Percentiles rank a stretch among this genome's conserved stretches.
phyloP scores from a whole-genome alignment of 92 coral and sea anemone species.

The Montipora capitata region DNA sequence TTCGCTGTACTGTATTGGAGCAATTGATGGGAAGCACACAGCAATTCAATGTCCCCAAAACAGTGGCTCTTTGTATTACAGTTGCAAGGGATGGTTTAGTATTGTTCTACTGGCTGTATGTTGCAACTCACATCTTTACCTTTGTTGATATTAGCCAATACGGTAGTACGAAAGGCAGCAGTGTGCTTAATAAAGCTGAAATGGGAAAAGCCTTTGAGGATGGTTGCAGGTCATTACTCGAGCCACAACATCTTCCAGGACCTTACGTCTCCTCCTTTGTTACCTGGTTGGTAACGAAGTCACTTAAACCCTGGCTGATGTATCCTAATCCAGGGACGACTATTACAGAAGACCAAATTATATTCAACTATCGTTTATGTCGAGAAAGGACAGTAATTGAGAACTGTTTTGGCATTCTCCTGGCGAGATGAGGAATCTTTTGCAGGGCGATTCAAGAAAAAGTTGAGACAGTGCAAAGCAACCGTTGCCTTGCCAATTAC shows the following conservation, averaged over 20 bases:
- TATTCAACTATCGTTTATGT: constrained; percentile 42
- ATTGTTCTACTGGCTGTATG: constrained; percentile 35
- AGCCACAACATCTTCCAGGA: constrained; percentile 46
- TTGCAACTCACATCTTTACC: constrained; percentile 52
- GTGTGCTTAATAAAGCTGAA: constrained; percentile 51
- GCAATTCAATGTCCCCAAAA: constrained; percentile 67
- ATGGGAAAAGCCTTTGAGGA: constrained; percentile 71
- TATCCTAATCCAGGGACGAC: constrained; percentile 70
- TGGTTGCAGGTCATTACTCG: constrained; percentile 29
- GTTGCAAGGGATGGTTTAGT: too few relatives aligned
- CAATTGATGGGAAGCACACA: constrained; percentile 33
- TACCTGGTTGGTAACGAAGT: constrained; percentile 62
- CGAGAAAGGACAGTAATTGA: constrained; percentile 46
- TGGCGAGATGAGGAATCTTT: constrained; percentile 65
- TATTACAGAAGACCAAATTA: constrained; percentile 36
- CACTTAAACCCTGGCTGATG: constrained; percentile 44
- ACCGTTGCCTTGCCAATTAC: constrained; percentile 57
- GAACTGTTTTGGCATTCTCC: constrained; percentile 23
- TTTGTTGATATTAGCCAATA: constrained; percentile 67
- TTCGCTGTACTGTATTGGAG: constrained; percentile 53
- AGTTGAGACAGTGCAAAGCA: constrained; percentile 62
- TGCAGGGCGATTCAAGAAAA: constrained; percentile 38
- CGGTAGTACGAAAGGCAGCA: constrained; percentile 77
- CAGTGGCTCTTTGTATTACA: neutral
- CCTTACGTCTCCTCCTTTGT: constrained; percentile 39